A percentile compares a stretch with the other conserved stretches of the same genome.
phyloP scores from a whole-genome alignment of 2,888 invertebrate species.

The Deladenus siricidicola region DNA sequence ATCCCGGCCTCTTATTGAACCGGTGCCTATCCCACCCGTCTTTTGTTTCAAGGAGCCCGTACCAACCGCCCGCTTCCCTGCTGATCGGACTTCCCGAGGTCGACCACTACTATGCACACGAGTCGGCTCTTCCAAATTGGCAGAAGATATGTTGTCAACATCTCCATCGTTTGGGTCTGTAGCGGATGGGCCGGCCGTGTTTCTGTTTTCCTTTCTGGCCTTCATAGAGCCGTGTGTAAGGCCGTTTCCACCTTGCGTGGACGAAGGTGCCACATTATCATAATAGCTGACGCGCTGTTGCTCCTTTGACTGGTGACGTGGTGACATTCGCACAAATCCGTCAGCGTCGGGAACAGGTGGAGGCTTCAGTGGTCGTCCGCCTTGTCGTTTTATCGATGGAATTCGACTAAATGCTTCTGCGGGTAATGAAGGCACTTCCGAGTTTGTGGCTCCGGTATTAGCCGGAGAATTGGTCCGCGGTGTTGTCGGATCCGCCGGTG shows the following conservation, averaged over 20 bases:
- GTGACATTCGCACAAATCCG: constrained; percentile 26
- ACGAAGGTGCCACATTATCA: constrained; percentile 27
- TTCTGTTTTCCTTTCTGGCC: constrained; percentile 4
- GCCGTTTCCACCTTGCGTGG: not conserved
- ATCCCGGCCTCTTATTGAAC: too few relatives aligned
- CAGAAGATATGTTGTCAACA: too few relatives aligned
- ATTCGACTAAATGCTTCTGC: constrained; percentile 19
- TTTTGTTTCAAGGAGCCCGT: not conserved
- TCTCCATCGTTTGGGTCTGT: not conserved
- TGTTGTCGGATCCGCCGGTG: not conserved
- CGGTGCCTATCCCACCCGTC: too few relatives aligned
- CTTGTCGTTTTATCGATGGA: constrained; percentile 17
- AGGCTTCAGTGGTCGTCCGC: constrained; percentile 14
- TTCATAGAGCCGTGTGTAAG: not conserved
- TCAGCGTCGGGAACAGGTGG: constrained; percentile 27
- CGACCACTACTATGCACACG: not conserved
- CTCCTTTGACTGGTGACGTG: constrained; percentile 10
- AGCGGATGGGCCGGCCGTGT: not conserved
- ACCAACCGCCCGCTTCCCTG: not conserved
- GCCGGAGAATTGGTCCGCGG: not conserved
- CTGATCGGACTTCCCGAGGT: not conserved
- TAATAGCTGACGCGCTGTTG: constrained; percentile 17
- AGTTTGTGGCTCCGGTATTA: not conserved
- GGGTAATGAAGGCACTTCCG: constrained; percentile 3
- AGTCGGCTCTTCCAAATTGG: not conserved